Evolutionary conservation across 2,113 vertebrate genomes (phyloP).

Genomic region (Trematomus loennbergii): DNA sequence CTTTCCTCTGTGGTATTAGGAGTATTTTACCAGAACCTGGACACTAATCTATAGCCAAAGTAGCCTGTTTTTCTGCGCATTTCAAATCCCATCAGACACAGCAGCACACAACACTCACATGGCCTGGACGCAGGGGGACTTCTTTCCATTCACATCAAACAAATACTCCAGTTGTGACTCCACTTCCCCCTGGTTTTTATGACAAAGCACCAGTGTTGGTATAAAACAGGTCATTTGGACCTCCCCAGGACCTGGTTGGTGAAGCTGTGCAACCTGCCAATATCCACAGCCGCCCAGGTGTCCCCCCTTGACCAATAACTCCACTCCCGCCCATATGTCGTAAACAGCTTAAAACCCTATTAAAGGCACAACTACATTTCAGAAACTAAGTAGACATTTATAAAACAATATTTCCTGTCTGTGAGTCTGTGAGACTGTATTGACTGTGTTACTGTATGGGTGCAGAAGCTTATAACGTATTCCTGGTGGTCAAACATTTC

Average conservation of each 20-base stretch:
- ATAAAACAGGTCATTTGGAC: slow-evolving; percentile 87
- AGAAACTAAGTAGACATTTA: slow-evolving; percentile 80
- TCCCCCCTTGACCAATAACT: slow-evolving; percentile 77
- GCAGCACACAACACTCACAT: slow-evolving; percentile 65
- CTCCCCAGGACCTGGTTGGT: slow-evolving; percentile 76
- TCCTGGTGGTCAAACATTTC: slow-evolving; percentile 71
- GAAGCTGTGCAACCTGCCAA: slow-evolving; percentile 76
- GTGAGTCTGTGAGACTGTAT: slow-evolving; percentile 60
- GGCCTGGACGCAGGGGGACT: slow-evolving; percentile 56
- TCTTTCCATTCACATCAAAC: slow-evolving; percentile 77
- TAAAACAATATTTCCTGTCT: slow-evolving; percentile 81
- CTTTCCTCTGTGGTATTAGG: slow-evolving; percentile 57
- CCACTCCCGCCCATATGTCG: slow-evolving; percentile 74
- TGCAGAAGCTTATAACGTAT: slow-evolving; percentile 71
- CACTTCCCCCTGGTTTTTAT: slow-evolving; percentile 77
- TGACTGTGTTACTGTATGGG: slow-evolving; percentile 58
- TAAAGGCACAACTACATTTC: slow-evolving; percentile 83
- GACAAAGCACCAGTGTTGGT: slow-evolving; percentile 81
- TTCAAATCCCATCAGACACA: slow-evolving; percentile 67
- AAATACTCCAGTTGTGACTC: slow-evolving; percentile 80
- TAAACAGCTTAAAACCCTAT: slow-evolving; percentile 84
- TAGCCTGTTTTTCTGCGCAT: slow-evolving; percentile 57
- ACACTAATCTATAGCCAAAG: slow-evolving; percentile 60
- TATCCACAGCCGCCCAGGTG: slow-evolving; percentile 70
- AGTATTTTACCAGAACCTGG: slow-evolving; percentile 74